Percentiles rank a stretch among this genome's conserved stretches.
Evolutionary conservation across 2,797 vertebrate species (phyloP).

Genomic region (Eleutherodactylus coqui): DNA sequence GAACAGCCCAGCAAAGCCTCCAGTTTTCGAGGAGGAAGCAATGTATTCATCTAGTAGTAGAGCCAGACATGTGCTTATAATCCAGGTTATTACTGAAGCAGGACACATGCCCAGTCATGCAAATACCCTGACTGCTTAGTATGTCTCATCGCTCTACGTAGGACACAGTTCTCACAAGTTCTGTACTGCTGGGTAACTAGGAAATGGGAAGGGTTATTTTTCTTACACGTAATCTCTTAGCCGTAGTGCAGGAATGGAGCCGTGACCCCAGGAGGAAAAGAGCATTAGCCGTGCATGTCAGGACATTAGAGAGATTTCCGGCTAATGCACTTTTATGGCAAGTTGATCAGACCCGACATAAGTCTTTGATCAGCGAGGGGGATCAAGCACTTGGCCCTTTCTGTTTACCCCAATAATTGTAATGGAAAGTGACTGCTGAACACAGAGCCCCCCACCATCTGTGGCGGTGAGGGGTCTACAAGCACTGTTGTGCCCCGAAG

Average conservation of each 20-base stretch:
- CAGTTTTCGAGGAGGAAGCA: conserved; percentile 22
- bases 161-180: conserved; percentile 14
- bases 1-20: conserved; percentile 14
- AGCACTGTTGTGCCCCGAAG: no score
- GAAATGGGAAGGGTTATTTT: conserved; percentile 40
- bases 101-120: conserved; percentile 48
- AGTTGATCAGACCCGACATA: not conserved
- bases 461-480: not conserved
- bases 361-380: not conserved
- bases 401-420: not conserved
- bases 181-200: conserved; percentile 25
- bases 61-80: conserved; percentile 45
- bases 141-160: conserved; percentile 10
- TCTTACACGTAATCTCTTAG: conserved; percentile 40
- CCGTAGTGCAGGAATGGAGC: conserved; percentile 5
- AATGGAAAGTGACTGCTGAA: not conserved
- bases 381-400: not conserved
- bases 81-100: conserved; percentile 32
- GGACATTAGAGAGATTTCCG: conserved; percentile 3
- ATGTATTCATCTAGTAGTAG: not conserved
- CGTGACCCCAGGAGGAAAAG: conserved; percentile 21
- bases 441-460: not conserved
- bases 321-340: not conserved
- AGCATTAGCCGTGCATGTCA: not conserved
- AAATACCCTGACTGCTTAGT: not conserved